phyloP scores from a whole-genome alignment of 2,797 vertebrate species.

The Botia kubotai region DNA sequence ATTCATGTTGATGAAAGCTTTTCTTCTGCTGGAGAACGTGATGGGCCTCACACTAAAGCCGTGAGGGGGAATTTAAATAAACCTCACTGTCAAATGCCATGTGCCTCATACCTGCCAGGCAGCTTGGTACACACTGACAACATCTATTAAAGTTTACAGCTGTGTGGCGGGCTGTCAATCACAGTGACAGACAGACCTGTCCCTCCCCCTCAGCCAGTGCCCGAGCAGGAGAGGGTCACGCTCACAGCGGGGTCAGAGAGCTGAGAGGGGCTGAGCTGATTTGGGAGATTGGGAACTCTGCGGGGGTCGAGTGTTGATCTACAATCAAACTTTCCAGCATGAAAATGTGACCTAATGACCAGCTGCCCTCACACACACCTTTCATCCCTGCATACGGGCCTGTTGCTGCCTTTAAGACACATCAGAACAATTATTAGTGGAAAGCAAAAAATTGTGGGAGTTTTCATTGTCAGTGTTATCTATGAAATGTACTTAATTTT shows the following conservation, averaged over 20 bases:
- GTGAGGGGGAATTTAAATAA: conserved; percentile 62
- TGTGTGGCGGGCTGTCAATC: conserved; percentile 74
- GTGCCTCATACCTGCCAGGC: conserved; percentile 71
- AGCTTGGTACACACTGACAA: conserved; percentile 74
- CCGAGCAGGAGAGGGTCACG: conserved; percentile 42
- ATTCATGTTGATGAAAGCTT: conserved; percentile 45
- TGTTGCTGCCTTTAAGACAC: too few species aligned
- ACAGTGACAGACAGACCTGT: conserved; percentile 70
- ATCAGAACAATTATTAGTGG: not conserved
- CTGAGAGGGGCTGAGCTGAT: not conserved
- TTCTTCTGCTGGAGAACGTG: conserved; percentile 26
- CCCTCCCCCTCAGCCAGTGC: conserved; percentile 11
- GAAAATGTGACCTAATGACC: conserved; percentile 49
- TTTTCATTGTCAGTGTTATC: too few species aligned
- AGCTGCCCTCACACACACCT: conserved; percentile 50
- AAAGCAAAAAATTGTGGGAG: not conserved
- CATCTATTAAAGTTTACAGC: conserved; percentile 82
- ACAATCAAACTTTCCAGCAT: conserved; percentile 47
- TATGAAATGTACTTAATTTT: too few species aligned
- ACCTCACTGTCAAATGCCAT: conserved; percentile 52
- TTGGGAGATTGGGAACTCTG: conserved; percentile 9
- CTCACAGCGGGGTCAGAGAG: conserved; percentile 32
- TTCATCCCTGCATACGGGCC: conserved; percentile 27
- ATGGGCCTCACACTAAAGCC: conserved; percentile 42
- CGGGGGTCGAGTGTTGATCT: conserved; percentile 27